phyloP scores from a whole-genome alignment of 2,888 invertebrate species.

The Hesperia comma region DNA sequence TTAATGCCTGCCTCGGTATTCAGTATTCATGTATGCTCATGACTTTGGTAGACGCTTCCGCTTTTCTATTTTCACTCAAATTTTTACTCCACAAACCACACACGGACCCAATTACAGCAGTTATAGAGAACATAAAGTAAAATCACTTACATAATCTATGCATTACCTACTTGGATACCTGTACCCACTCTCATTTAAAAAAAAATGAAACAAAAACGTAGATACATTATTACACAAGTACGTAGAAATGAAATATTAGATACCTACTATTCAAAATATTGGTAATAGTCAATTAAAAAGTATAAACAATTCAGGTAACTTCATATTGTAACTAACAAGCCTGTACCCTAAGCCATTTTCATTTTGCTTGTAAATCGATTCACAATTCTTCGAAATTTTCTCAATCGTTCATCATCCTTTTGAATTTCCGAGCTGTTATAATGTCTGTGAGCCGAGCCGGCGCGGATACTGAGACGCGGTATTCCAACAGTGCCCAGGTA shows the following conservation, averaged over 20 bases:
- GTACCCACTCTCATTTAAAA: neutral
- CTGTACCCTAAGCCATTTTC: constrained; percentile 10
- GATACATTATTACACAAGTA: too few relatives aligned
- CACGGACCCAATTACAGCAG: neutral
- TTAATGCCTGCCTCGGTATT: constrained; percentile 1
- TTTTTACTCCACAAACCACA: constrained; percentile 11
- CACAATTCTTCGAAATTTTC: constrained; percentile 18
- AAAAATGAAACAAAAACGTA: neutral
- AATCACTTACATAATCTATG: neutral
- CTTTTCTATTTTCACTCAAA: constrained; percentile 13
- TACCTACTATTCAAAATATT: neutral
- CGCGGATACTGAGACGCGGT: constrained; percentile 73
- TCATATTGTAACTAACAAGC: constrained; percentile 11
- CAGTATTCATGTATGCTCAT: constrained; percentile 9
- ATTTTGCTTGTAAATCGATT: constrained; percentile 23
- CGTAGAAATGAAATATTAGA: too few relatives aligned
- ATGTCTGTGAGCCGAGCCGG: constrained; percentile 58
- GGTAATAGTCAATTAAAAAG: neutral
- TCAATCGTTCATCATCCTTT: constrained; percentile 30
- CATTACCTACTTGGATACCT: neutral
- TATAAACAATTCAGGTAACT: neutral
- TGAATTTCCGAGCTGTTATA: constrained; percentile 39
- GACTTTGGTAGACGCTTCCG: constrained; percentile 23
- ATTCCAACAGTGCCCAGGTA: constrained; percentile 76
- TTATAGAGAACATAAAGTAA: neutral